A percentile compares a stretch with the other conserved stretches of the same genome.
Conservation (phyloP, 2,113 vertebrate species). For the Ivindomyrus marchei region DNA sequence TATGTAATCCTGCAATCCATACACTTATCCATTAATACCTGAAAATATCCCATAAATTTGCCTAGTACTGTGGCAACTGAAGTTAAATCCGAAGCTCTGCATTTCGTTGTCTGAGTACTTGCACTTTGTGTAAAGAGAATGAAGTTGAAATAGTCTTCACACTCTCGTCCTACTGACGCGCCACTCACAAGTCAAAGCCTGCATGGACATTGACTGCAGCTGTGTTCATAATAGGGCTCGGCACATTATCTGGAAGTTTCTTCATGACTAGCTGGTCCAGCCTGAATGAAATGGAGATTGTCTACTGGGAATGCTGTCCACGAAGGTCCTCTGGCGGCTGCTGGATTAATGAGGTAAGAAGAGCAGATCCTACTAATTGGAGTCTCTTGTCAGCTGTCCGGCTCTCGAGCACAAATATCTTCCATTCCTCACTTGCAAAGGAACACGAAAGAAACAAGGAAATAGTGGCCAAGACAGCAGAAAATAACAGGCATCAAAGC, state of each 20-base stretch:
- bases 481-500: background rate
- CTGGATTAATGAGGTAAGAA: background rate
- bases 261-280: background rate
- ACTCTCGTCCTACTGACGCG: background rate
- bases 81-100: background rate
- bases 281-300: background rate
- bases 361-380: background rate
- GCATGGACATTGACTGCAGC: background rate
- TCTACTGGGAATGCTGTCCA: background rate
- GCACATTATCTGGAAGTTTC: background rate
- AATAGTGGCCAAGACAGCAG: background rate
- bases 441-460: background rate
- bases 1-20: background rate
- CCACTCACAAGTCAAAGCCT: background rate
- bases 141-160: background rate
- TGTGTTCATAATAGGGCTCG: background rate
- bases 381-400: background rate
- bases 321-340: background rate
- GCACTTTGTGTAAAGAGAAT: background rate
- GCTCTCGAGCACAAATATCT: background rate
- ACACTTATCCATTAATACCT: background rate
- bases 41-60: background rate
- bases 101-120: background rate
- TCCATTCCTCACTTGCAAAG: background rate
- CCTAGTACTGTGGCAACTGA: background rate